phyloP scores from a whole-genome alignment of 2,797 vertebrate genomes.

The Pteronotus mesoamericanus region DNA sequence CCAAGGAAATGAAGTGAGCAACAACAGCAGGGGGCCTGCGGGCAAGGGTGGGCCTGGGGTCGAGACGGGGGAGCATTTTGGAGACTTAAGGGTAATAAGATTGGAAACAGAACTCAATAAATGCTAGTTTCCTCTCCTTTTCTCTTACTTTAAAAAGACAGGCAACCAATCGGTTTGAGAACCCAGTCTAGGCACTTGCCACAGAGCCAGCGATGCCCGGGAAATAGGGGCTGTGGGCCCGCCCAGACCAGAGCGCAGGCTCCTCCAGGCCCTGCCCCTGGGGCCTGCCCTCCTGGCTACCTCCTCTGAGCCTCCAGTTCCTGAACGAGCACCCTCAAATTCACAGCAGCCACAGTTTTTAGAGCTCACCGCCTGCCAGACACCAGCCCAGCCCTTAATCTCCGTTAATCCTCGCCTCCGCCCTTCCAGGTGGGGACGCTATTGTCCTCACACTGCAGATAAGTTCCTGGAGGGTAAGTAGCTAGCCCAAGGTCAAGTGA shows the following conservation, averaged over 20 bases:
- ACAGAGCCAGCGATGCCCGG: neutral
- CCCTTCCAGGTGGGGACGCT: too few species aligned
- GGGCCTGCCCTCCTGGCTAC: too few species aligned
- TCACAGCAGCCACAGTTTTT: neutral
- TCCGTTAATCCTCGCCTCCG: neutral
- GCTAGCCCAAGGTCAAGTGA: neutral
- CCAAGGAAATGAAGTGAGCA: neutral
- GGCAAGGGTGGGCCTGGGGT: neutral
- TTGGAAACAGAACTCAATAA: neutral
- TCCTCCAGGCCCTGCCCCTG: neutral
- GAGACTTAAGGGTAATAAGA: neutral
- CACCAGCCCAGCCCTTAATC: neutral
- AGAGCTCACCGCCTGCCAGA: neutral
- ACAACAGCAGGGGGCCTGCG: rapidly evolving
- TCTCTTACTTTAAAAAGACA: neutral
- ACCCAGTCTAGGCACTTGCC: neutral
- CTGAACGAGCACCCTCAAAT: neutral
- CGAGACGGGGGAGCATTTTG: neutral
- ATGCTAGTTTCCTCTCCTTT: neutral
- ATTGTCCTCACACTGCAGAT: neutral
- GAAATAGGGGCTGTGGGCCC: neutral
- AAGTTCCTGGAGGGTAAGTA: neutral
- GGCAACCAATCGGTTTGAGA: neutral
- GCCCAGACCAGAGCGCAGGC: too few species aligned
- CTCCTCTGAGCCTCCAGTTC: neutral